Percentiles rank a stretch among this genome's conserved stretches.
These are phyloP conservation scores for Dolichallabes microphthalmus DNA, from an alignment of 2,113 vertebrate species.

Conservation along the genomic window DNA sequence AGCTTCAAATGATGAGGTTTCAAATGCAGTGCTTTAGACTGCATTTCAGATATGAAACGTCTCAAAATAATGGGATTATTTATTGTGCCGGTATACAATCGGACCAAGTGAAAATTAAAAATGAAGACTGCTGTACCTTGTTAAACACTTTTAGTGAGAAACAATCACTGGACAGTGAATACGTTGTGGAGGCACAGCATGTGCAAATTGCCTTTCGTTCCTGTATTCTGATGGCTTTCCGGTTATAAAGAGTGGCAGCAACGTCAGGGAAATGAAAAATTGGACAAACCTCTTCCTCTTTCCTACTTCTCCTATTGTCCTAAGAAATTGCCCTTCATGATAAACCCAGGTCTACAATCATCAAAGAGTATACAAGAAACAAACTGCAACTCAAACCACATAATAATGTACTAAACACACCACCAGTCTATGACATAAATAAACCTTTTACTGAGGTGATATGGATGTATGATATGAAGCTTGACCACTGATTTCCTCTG, in stretches of 20 bases:
- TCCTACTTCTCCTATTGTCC: background rate
- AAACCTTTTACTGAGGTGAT: background rate
- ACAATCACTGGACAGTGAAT: background rate
- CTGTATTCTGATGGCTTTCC: background rate
- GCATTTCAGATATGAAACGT: background rate
- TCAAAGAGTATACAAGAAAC: background rate
- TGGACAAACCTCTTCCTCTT: background rate
- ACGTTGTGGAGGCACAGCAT: background rate
- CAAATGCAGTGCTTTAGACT: background rate
- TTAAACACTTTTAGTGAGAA: background rate
- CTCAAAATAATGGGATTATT: background rate
- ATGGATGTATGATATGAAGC: background rate
- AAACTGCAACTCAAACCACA: background rate
- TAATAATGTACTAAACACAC: background rate
- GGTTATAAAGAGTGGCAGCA: background rate
- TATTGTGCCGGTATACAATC: background rate
- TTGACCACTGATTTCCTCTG: background rate
- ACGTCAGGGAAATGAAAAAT: background rate
- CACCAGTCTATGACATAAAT: background rate
- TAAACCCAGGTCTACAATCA: background rate
- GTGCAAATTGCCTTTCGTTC: background rate
- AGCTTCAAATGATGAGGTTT: background rate
- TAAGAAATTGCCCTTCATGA: background rate
- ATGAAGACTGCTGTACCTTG: no score
- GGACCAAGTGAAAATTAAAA: background rate